Base-by-base conservation (phyloP, 2,797 vertebrate species). In the Danio tinwini region DNA sequence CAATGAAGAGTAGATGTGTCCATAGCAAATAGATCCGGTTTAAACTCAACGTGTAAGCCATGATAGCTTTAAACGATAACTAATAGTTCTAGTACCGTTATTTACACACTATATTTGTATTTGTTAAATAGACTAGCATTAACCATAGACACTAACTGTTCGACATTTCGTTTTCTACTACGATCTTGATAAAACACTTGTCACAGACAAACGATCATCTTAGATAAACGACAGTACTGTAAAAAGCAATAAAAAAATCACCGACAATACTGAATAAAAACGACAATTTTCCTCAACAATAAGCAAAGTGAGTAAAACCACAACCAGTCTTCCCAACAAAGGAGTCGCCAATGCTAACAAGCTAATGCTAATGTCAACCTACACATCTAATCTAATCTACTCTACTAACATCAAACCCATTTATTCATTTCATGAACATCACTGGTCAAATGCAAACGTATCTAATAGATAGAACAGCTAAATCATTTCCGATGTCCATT, bases 1-100 rank as follows among this genome's bases (percentile, higher is more conserved):
- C 29, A 53, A 83, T 37, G 81, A 84, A 53, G 75, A 85, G 58
- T 49, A 78, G 52, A 53, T 69, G 61, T n/a, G 67, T 85, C 84
- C 82, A 83, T 37, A 67, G 50, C 61, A 79, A 56, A 49, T 50
- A 78, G 52, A 17, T 68, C 69, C 37, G 53, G 65, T 56, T 62
- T 47, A 78, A 12, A n/a, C 52, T 76, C 59, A 62, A 74, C 69
- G 13, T 47, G 72, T 49, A 59, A 63, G 83, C 86, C 87, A 88
- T 88, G 80, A 56, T 85, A 73, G 52, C 67, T 64, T 74, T 61
- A 69, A 74, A 37, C 14, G 17, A 74, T 63, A 10, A 63, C 9
- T 17, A 61, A 49, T 69, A 70, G 75, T 14, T 61, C n/a, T 42
- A 21, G 13, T 68, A 3, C 61, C 11, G 62, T 52, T 81, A 37